Conservation (phyloP, 2,113 vertebrate genomes). For the Semicossyphus pulcher region DNA sequence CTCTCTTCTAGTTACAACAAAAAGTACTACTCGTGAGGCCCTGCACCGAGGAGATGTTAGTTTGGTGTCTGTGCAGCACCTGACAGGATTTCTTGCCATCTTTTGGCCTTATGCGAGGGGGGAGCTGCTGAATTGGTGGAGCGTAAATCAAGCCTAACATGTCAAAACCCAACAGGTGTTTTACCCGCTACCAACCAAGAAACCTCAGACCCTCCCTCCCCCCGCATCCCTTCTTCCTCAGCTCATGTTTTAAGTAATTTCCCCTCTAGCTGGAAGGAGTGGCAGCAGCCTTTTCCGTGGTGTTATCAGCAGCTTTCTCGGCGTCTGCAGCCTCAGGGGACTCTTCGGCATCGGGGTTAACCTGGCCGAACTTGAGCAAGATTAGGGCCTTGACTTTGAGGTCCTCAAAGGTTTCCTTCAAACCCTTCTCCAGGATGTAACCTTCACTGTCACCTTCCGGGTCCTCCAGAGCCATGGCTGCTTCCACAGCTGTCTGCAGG, state of each 20-base stretch:
- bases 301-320: conserved; percentile 47
- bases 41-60: conserved; percentile 56
- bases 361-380: conserved; percentile 73
- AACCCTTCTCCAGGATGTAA: conserved; percentile 85
- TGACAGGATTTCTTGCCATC: conserved; percentile 51
- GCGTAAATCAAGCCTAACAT: conserved; percentile 63
- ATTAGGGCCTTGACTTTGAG: conserved; percentile 54
- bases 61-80: conserved; percentile 46
- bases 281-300: conserved; percentile 65
- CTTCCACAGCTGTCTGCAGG: conserved; percentile 88
- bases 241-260: conserved; percentile 3
- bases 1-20: conserved; percentile 59
- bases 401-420: conserved; percentile 84
- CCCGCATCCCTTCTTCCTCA: conserved; percentile 18
- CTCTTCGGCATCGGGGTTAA: conserved; percentile 52
- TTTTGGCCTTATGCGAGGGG: conserved; percentile 48
- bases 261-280: conserved; percentile 72
- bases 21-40: conserved; percentile 46
- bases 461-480: conserved; percentile 80
- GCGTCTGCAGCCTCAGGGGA: conserved; percentile 16
- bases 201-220: conserved; percentile 24
- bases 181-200: conserved; percentile 48
- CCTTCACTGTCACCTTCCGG: conserved; percentile 84
- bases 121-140: conserved; percentile 56
- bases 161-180: conserved; percentile 59